A percentile compares a stretch with the other conserved stretches of the same genome.
phyloP scores from a whole-genome alignment of 1,140 invertebrate genomes.

The Trachymyrmex septentrionalis region DNA sequence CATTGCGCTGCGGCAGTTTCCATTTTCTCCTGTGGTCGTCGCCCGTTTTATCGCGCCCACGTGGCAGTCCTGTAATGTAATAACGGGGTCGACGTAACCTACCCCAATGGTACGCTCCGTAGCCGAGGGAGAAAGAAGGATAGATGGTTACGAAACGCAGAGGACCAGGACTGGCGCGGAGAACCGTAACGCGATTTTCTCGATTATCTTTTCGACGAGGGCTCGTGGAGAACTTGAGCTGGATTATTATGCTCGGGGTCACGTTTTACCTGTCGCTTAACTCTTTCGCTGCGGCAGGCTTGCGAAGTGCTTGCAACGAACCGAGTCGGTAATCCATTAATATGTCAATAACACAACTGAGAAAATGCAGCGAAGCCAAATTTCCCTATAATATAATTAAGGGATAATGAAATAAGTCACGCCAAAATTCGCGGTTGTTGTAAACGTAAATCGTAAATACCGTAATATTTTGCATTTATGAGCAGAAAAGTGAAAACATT shows the following conservation, averaged over 20 bases:
- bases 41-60: conserved; percentile 55
- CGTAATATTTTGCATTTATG: not conserved
- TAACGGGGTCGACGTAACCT: conserved; percentile 75
- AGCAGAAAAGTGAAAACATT: not conserved
- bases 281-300: conserved; percentile 13
- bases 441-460: not conserved
- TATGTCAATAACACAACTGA: conserved; percentile 14
- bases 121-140: conserved; percentile 39
- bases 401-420: not conserved
- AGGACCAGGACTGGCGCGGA: conserved; percentile 1
- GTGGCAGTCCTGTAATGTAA: conserved; percentile 70
- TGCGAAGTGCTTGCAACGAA: not conserved
- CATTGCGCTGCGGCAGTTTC: conserved; percentile 31
- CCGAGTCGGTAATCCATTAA: conserved; percentile 23
- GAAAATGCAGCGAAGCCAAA: not conserved
- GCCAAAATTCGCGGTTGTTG: not conserved
- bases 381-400: not conserved
- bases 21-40: conserved; percentile 34
- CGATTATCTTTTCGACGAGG: conserved; percentile 56
- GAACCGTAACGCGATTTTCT: conserved; percentile 47
- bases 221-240: conserved; percentile 33
- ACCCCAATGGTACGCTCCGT: conserved; percentile 63
- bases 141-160: conserved; percentile 35
- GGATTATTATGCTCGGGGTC: conserved; percentile 32
- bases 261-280: conserved; percentile 41